Evolutionary conservation across 2,888 invertebrate genomes (phyloP).

Genomic region (Euspilapteryx auroguttella): DNA sequence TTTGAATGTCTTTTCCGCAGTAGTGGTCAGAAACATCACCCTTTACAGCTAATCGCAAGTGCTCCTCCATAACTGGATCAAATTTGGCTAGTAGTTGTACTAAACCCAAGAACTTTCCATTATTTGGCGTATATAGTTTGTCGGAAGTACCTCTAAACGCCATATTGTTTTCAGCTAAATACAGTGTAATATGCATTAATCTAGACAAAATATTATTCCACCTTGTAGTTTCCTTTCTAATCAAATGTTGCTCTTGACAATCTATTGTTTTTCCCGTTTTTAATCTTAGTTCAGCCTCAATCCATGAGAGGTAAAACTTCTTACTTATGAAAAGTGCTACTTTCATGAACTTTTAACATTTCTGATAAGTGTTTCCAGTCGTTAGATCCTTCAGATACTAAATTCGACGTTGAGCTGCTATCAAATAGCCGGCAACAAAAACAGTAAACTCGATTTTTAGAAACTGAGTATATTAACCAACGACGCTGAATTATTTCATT

Average conservation of each 20-base stretch:
- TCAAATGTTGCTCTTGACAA: slow-evolving; percentile 10
- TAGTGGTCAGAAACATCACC: slow-evolving; percentile 15
- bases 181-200: slow-evolving; percentile 15
- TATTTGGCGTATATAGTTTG: slow-evolving; percentile 15
- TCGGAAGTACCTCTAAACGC: slow-evolving; percentile 15
- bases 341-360: slow-evolving; percentile 9
- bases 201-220: slow-evolving; percentile 14
- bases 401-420: slow-evolving; percentile 10
- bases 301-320: slow-evolving; percentile 7
- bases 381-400: slow-evolving; percentile 8
- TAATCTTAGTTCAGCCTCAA: slow-evolving; percentile 9
- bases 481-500: slow-evolving; percentile 10
- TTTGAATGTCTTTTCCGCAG: slow-evolving; percentile 16
- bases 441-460: slow-evolving; percentile 11
- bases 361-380: slow-evolving; percentile 10
- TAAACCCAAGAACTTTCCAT: slow-evolving; percentile 17
- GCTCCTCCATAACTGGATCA: slow-evolving; percentile 17
- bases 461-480: slow-evolving; percentile 11
- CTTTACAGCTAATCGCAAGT: slow-evolving; percentile 13
- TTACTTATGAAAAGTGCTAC: slow-evolving; percentile 6
- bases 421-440: slow-evolving; percentile 11
- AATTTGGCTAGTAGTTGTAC: slow-evolving; percentile 18
- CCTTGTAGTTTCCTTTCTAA: slow-evolving; percentile 12
- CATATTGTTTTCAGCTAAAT: slow-evolving; percentile 16
- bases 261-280: slow-evolving; percentile 9